Conservation (phyloP, 2,797 vertebrate genomes). For the Pitangus sulphuratus region DNA sequence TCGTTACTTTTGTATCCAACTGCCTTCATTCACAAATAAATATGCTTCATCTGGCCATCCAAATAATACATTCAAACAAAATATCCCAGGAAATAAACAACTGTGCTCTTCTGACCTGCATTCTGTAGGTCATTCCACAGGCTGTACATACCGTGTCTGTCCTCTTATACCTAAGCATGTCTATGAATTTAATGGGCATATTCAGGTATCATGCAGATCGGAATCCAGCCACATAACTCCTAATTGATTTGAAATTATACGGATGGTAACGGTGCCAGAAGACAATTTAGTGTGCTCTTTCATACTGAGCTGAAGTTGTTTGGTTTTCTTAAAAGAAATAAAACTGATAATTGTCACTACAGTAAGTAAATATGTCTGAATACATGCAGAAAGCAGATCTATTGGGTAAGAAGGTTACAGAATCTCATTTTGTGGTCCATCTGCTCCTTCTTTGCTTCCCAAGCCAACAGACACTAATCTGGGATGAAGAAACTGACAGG, state of each 20-base stretch:
- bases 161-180: neutral
- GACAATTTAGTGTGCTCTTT: slow-evolving; percentile 64
- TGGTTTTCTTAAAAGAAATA: slow-evolving; percentile 71
- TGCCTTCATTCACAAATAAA: neutral
- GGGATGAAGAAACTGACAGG: slow-evolving; percentile 69
- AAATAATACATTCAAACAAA: neutral
- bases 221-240: neutral
- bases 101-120: neutral
- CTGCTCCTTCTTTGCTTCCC: slow-evolving; percentile 64
- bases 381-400: slow-evolving; percentile 65
- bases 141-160: neutral
- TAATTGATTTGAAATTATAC: slow-evolving; percentile 47
- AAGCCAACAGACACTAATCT: slow-evolving; percentile 69
- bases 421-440: slow-evolving; percentile 73
- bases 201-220: neutral
- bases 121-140: neutral
- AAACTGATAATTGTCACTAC: slow-evolving; percentile 72
- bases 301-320: slow-evolving; percentile 65
- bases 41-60: neutral
- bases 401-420: slow-evolving; percentile 70
- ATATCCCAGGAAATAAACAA: neutral
- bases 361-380: slow-evolving; percentile 71
- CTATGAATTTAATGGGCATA: neutral
- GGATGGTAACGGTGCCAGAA: slow-evolving; percentile 17
- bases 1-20: neutral